Conservation (phyloP, 1,140 invertebrate genomes). For the Brachionus plicatilis region DNA sequence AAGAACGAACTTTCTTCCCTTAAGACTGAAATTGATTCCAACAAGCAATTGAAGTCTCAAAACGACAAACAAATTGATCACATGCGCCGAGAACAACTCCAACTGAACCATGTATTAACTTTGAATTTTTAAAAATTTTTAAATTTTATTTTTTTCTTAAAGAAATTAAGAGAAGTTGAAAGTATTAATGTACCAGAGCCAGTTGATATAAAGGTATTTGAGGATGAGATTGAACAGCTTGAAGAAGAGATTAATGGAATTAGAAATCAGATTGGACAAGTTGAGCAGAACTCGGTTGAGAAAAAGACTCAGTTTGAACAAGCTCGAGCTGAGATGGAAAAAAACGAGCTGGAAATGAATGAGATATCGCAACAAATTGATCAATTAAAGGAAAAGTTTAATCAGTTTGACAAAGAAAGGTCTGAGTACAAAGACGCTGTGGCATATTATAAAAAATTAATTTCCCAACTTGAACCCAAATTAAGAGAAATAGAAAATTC, state of each 20-base stretch:
- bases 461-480: constrained; percentile 17
- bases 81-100: not conserved
- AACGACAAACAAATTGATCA: constrained; percentile 26
- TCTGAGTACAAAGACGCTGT: constrained; percentile 3
- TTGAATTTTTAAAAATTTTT: not conserved
- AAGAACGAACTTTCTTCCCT: not conserved
- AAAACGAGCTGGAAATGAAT: constrained; percentile 46
- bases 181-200: constrained; percentile 59
- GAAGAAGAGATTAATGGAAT: constrained; percentile 46
- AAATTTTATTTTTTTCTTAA: not conserved
- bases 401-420: constrained; percentile 1
- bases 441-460: constrained; percentile 13
- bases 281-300: constrained; percentile 39
- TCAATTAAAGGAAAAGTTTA: constrained; percentile 45
- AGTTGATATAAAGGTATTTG: constrained; percentile 28
- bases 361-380: constrained; percentile 45
- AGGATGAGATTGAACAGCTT: constrained; percentile 29
- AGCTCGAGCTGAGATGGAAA: constrained; percentile 43
- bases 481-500: constrained; percentile 43
- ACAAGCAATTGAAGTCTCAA: not conserved
- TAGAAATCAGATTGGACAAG: constrained; percentile 42
- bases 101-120: not conserved
- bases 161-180: constrained; percentile 41
- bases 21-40: not conserved
- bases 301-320: constrained; percentile 41